A percentile compares a stretch with the other conserved stretches of the same genome.
Evolutionary conservation across 2,113 vertebrate species (phyloP).

Genomic region (Centropus unirufus): DNA sequence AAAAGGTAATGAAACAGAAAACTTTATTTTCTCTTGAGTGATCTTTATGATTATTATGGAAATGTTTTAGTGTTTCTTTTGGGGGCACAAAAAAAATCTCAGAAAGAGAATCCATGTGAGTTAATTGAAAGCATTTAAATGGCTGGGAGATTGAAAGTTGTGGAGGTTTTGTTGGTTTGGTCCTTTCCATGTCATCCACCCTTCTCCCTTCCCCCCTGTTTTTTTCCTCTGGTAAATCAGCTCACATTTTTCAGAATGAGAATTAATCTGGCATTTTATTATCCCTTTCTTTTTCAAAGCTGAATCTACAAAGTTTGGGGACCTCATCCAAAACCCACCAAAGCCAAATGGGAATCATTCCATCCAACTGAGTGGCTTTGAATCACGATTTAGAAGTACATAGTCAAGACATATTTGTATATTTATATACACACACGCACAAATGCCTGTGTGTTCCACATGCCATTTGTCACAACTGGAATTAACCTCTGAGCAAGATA

Average conservation of each 20-base stretch:
- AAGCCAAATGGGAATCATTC: background rate
- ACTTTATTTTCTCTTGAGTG: conserved; percentile 24
- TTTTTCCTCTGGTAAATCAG: background rate
- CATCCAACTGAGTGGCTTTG: background rate
- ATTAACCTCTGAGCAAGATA: background rate
- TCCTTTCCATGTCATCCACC: too few species aligned
- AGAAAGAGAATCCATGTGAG: background rate
- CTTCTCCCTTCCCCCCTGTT: background rate
- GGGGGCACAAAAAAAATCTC: background rate
- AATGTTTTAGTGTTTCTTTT: conserved; percentile 28
- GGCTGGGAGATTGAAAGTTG: background rate
- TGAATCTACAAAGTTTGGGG: background rate
- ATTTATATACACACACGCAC: background rate
- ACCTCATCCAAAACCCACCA: background rate
- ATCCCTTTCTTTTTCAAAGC: background rate
- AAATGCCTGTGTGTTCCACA: background rate
- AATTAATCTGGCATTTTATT: background rate
- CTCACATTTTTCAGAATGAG: background rate
- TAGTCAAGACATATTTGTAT: background rate
- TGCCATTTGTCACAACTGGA: background rate
- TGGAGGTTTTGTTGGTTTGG: background rate
- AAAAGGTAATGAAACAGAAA: conserved; percentile 55
- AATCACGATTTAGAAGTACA: background rate
- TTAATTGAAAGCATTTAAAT: conserved; percentile 3
- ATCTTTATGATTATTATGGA: conserved; percentile 40